Evolutionary conservation across 2,113 vertebrate genomes (phyloP).

Genomic region (Sclerurus mexicanus): DNA sequence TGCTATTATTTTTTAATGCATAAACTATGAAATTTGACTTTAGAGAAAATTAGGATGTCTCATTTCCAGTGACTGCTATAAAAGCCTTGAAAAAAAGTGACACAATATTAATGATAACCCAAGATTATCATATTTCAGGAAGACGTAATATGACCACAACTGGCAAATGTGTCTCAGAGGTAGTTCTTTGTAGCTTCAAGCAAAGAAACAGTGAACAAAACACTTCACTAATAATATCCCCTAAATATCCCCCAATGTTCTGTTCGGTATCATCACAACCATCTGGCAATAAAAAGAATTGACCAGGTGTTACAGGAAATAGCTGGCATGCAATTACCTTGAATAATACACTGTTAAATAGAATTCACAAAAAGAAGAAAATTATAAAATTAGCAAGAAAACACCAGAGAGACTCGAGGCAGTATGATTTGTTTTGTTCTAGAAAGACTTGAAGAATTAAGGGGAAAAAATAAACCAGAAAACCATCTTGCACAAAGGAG

Average conservation of each 20-base stretch:
- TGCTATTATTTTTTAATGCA: background rate
- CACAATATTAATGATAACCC: background rate
- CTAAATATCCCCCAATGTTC: constrained; percentile 30
- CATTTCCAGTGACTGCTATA: background rate
- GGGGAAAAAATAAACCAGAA: background rate
- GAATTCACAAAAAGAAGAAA: background rate
- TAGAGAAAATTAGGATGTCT: background rate
- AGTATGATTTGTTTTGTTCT: background rate
- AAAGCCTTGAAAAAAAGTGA: background rate
- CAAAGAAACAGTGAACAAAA: constrained; percentile 21
- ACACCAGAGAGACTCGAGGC: background rate
- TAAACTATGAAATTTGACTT: constrained; percentile 3
- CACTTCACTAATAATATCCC: constrained; percentile 19
- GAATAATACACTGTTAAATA: constrained; percentile 11
- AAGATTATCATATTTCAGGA: background rate
- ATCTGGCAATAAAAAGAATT: constrained; percentile 53
- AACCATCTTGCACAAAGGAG: accelerated
- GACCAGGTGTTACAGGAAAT: constrained; percentile 57
- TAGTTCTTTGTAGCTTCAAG: constrained; percentile 3
- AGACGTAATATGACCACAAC: background rate
- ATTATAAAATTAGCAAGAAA: constrained; percentile 38
- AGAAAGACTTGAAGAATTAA: background rate
- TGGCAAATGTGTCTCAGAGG: constrained; percentile 12
- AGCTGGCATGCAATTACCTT: constrained; percentile 31
- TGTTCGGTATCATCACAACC: constrained; percentile 54